These are phyloP conservation scores for Semicossyphus pulcher DNA, from an alignment of 2,113 vertebrate species.

Conservation along the genomic window DNA sequence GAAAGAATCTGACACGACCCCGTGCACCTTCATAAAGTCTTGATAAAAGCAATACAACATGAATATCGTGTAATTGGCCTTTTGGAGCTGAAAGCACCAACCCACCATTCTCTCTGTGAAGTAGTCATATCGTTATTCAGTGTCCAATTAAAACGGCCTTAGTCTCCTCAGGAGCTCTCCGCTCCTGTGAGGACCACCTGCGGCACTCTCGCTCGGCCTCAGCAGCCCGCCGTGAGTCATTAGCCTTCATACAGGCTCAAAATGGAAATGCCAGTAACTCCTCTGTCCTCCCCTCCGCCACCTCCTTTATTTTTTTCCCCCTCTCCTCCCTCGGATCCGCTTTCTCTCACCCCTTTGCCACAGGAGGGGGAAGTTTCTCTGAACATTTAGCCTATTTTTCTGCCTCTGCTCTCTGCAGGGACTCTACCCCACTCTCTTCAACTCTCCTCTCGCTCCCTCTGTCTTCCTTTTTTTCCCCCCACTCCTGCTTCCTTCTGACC, in stretches of 20 bases:
- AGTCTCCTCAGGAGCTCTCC: conserved; percentile 56
- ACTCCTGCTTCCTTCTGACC: background rate
- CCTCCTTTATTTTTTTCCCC: conserved; percentile 20
- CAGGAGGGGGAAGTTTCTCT: conserved; percentile 33
- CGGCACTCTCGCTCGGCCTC: conserved; percentile 43
- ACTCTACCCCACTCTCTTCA: conserved; percentile 17
- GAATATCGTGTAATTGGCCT: conserved; percentile 63
- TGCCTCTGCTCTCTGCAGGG: conserved; percentile 50
- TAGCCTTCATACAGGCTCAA: conserved; percentile 58
- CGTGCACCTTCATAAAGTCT: conserved; percentile 28
- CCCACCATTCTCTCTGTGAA: conserved; percentile 57
- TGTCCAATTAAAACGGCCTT: conserved; percentile 77
- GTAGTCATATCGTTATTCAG: conserved; percentile 69
- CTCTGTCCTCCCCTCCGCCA: conserved; percentile 7
- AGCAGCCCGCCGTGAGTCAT: conserved; percentile 63
- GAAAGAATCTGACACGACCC: conserved; percentile 2
- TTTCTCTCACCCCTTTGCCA: conserved; percentile 33
- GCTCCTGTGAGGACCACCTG: conserved; percentile 69
- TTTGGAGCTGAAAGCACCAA: conserved; percentile 49
- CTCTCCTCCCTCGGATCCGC: conserved; percentile 24
- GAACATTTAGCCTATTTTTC: conserved; percentile 54
- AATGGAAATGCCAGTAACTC: conserved; percentile 66
- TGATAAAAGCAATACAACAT: conserved; percentile 48
- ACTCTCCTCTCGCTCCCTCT: conserved; percentile 24
- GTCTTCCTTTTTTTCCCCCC: conserved; percentile 23